A percentile compares a stretch with the other conserved stretches of the same genome.
These are phyloP conservation scores for Heterotilapia buettikoferi DNA, from an alignment of 2,113 vertebrate genomes.

Conservation along the genomic window DNA sequence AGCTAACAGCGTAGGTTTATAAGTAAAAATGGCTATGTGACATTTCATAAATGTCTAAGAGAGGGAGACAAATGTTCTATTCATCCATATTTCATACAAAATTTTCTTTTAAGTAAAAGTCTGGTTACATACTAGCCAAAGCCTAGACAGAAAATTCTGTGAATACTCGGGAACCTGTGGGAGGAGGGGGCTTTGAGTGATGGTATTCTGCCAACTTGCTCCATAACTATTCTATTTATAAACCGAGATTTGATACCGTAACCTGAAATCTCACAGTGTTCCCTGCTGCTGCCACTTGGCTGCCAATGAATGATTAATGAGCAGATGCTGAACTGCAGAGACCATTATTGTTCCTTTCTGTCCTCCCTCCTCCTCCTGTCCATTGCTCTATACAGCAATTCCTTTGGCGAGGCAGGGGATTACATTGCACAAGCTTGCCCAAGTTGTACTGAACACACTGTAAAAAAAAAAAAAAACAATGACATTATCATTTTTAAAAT, in stretches of 20 bases:
- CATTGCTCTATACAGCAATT: constrained; percentile 9
- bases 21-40: background rate
- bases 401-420: constrained; percentile 14
- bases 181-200: constrained; percentile 33
- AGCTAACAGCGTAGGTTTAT: background rate
- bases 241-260: constrained; percentile 73
- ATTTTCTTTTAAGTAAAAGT: background rate
- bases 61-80: background rate
- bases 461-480: background rate
- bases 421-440: constrained; percentile 8
- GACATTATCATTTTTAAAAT: background rate
- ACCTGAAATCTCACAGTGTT: constrained; percentile 66
- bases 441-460: background rate
- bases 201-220: constrained; percentile 40
- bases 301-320: constrained; percentile 76
- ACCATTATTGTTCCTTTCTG: constrained; percentile 59
- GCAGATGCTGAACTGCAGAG: constrained; percentile 70
- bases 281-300: constrained; percentile 66
- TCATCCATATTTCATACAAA: background rate
- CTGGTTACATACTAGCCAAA: background rate
- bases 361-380: constrained; percentile 14
- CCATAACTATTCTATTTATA: constrained; percentile 72
- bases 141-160: background rate
- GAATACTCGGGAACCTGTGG: background rate
- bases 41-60: background rate